Base-by-base conservation (phyloP, 2,113 vertebrate species). In the Sitta europaea region DNA sequence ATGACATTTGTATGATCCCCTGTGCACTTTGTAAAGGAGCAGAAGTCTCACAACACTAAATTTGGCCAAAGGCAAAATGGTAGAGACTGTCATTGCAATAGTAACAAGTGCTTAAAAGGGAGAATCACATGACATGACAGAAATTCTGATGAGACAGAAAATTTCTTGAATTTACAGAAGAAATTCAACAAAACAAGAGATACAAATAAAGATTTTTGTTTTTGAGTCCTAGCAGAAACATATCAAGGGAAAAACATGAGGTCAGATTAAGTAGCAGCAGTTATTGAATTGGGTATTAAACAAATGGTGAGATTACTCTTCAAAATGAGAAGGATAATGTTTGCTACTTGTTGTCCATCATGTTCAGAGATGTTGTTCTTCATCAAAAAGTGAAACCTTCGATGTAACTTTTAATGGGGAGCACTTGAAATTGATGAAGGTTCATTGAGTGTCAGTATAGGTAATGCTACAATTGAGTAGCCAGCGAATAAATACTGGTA, bases 171-270 rank as follows among this genome's bases (percentile, higher is more conserved):
- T 85, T 89, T 42, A 59, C 1, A 3, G 23, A 65, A 57, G 2
- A 35, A 53, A n/a, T 72, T 11, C 36, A 81, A 28, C 27, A 59
- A 53, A 78, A 21, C 38, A 90, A 57, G 24, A 63, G 22, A 61
- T 53, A 23, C 2, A 63, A 67, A 88, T 24, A 42, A 59, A 28
- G 28, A 3, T 11, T 7, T 78, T 71, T 27, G n/a, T 68, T 24
- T 42, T 36, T 43, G 27, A 67, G 8, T 68, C 11, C 36, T 59
- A 85, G 36, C 27, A 78, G 90, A 89, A 94, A 82, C 75, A 63
- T 82, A 91, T 29, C 87, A 42, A 97, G 35, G 87, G 86, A 94
- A 95, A 93, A 93, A 97, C 88, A 94, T 95, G 85, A 74, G 89
- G 94, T 89, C 74, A 83, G 31, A 95, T 79, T 45, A 29, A 88